Base-by-base conservation (phyloP, 2,888 invertebrate genomes). In the Cetonia aurata region DNA sequence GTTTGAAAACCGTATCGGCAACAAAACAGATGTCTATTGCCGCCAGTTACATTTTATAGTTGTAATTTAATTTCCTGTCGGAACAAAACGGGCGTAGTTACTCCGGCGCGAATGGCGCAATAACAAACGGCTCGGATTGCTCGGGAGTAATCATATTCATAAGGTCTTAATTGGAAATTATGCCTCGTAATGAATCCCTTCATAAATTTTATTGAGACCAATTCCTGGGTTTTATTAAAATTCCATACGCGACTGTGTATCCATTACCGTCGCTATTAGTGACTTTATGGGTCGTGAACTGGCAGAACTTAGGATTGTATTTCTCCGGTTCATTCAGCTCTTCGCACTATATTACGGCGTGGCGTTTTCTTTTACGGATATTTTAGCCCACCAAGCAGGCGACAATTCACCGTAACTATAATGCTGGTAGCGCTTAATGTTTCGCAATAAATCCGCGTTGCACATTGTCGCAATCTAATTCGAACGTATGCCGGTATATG, bases 221-320 rank as follows among this genome's bases (percentile, higher is more conserved):
- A 59, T 69, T 69, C 31, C 50, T n/a, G 69, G 37, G 59, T 60
- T 69, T 60, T 69, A 69, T 69, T 69, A 69, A 69, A 69, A 69
- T 69, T 70, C 70, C 66, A 66, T 70, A 70, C 66, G 66, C 70
- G 42, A 41, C 60, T 60, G 52, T 60, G 52, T 60, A 52, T 69
- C 76, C 74, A 76, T 77, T 77, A 76, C 72, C 73, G 72, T 37
- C 72, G 76, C 77, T 75, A 73, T 77, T 77, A 75, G 71, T 74
- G 72, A 75, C 72, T 77, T 79, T 78, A 78, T 78, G 74, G 75
- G 75, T 77, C 77, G 76, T 76, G 75, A 68, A 77, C 73, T 71
- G 73, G 71, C 74, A 69, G 60, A 59, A 48, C 52, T 69, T 57
- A 59, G 69, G 69, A 69, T 69, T 69, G 69, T 69, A 60, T 60